These are phyloP conservation scores for Heliconius erato DNA, from an alignment of 2,888 invertebrate species.

Conservation along the genomic window DNA sequence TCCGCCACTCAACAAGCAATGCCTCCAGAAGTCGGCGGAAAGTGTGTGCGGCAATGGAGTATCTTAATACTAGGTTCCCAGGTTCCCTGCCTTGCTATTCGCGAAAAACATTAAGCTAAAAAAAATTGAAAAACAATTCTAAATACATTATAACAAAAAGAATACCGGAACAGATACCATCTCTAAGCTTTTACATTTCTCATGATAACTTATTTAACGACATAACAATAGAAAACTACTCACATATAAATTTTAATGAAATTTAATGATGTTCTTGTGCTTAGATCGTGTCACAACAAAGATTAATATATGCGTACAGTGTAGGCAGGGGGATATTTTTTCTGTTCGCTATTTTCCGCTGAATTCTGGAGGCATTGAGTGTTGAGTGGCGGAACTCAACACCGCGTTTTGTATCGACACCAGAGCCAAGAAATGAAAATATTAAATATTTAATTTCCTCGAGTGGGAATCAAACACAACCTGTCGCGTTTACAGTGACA, in stretches of 20 bases:
- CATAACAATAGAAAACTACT: conserved; percentile 24
- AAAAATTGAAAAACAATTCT: neutral
- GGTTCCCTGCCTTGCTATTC: no score
- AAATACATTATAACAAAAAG: neutral
- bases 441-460: neutral
- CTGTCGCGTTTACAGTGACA: no score
- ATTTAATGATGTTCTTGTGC: neutral
- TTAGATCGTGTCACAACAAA: neutral
- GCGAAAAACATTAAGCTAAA: neutral
- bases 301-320: neutral
- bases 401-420: no score
- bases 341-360: neutral
- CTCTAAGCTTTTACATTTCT: neutral
- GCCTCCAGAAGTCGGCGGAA: no score
- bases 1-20: no score
- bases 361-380: no score
- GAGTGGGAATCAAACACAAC: no score
- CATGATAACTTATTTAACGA: conserved; percentile 12
- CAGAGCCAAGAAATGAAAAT: neutral
- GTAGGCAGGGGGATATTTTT: neutral
- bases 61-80: no score
- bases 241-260: conserved; percentile 27
- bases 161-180: neutral
- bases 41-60: no score
- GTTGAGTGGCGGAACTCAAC: no score